phyloP scores from a whole-genome alignment of 2,888 invertebrate genomes.

The Drepana falcataria region DNA sequence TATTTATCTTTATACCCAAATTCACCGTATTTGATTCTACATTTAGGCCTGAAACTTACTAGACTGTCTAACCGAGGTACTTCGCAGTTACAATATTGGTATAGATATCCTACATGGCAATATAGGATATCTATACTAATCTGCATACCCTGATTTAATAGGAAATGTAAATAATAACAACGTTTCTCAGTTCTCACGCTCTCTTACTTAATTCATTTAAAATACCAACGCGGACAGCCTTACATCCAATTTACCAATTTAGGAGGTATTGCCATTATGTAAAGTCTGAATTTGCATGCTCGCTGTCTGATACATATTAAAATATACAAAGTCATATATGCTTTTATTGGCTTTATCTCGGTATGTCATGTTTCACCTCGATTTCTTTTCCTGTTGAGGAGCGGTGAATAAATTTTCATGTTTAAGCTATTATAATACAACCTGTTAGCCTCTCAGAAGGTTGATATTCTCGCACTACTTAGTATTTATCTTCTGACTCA shows the following conservation, averaged over 20 bases:
- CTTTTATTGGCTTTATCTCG: slow-evolving; percentile 21
- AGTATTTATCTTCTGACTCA: slow-evolving; percentile 24
- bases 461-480: slow-evolving; percentile 24
- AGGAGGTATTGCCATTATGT: slow-evolving; percentile 9
- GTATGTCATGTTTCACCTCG: slow-evolving; percentile 26
- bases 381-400: slow-evolving; percentile 47
- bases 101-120: too few species aligned
- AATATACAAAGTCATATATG: slow-evolving; percentile 20
- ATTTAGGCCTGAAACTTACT: too few species aligned
- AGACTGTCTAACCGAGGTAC: too few species aligned
- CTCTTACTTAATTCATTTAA: slow-evolving; percentile 6
- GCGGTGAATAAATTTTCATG: slow-evolving; percentile 25
- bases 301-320: slow-evolving; percentile 6
- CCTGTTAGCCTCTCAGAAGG: slow-evolving; percentile 25
- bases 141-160: too few species aligned
- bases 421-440: slow-evolving; percentile 22
- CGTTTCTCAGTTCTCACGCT: slow-evolving; percentile 23
- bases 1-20: too few species aligned
- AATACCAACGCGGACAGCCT: slow-evolving; percentile 1
- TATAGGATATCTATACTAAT: too few species aligned
- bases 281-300: slow-evolving; percentile 11
- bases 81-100: too few species aligned
- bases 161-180: too few species aligned
- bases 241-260: slow-evolving; percentile 7
- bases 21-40: too few species aligned